A percentile compares a stretch with the other conserved stretches of the same genome.
Evolutionary conservation across 2,797 vertebrate species (phyloP).

Genomic region (Sandelia bainsii): DNA sequence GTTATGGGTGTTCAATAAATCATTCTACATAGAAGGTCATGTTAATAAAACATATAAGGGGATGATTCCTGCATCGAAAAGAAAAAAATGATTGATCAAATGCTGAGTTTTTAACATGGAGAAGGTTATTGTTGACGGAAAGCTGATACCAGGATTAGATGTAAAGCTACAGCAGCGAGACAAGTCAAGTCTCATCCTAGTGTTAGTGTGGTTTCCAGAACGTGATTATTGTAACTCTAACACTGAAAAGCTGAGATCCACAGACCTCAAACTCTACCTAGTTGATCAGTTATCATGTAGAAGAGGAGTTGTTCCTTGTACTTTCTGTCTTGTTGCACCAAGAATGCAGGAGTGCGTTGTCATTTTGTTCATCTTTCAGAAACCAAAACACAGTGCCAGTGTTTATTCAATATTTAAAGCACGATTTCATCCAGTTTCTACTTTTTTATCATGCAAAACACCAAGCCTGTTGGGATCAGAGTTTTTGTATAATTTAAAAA

Average conservation of each 20-base stretch:
- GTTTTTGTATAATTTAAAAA: too few relatives aligned
- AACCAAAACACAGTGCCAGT: not conserved
- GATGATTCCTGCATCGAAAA: not conserved
- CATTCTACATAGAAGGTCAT: slow-evolving; percentile 9
- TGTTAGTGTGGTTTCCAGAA: too few relatives aligned
- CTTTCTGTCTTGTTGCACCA: too few relatives aligned
- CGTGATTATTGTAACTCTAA: not conserved
- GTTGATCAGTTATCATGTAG: too few relatives aligned
- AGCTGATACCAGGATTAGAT: not conserved
- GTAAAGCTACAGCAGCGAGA: too few relatives aligned
- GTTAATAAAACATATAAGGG: not conserved
- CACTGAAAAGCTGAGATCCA: too few relatives aligned
- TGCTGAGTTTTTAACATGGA: not conserved
- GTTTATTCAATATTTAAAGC: not conserved
- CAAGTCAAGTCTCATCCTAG: too few relatives aligned
- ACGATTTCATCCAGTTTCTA: not conserved
- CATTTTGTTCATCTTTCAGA: not conserved
- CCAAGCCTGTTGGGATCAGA: not conserved
- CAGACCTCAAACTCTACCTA: not conserved
- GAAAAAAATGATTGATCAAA: not conserved
- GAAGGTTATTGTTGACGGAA: not conserved
- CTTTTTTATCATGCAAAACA: not conserved
- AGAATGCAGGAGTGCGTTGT: not conserved
- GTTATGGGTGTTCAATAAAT: not conserved
- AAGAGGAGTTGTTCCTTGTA: too few relatives aligned